These are phyloP conservation scores for Mizuhopecten yessoensis DNA, from an alignment of 1,140 invertebrate genomes.

Conservation along the genomic window DNA sequence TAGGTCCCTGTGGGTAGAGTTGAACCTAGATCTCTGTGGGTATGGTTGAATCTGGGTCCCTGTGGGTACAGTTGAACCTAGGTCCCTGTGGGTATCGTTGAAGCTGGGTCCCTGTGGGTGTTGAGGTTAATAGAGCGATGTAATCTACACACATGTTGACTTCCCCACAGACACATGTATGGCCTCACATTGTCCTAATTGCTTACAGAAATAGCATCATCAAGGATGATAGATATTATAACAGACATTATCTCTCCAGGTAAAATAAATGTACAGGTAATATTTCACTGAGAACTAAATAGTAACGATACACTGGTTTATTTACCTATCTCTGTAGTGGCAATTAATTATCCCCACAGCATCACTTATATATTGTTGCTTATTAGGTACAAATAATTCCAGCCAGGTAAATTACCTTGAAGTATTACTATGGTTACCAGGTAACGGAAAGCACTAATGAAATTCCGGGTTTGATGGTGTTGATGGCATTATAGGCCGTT, in stretches of 20 bases:
- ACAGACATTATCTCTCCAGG: background rate
- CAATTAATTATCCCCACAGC: background rate
- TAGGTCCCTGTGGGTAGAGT: background rate
- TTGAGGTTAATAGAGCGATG: background rate
- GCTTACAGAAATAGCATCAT: no score
- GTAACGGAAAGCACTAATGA: slow-evolving; percentile 4
- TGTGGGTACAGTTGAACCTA: background rate
- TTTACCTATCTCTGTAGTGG: background rate
- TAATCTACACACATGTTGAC: no score
- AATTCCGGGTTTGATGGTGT: slow-evolving; percentile 25
- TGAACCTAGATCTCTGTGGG: background rate
- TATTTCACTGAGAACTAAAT: background rate
- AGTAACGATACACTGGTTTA: background rate
- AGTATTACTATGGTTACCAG: slow-evolving; percentile 13
- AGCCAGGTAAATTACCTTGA: background rate
- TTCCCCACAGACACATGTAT: no score
- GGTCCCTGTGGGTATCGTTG: background rate
- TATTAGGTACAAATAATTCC: background rate
- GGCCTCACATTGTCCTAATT: no score
- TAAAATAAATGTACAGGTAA: background rate
- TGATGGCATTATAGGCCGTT: background rate
- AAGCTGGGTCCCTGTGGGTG: background rate
- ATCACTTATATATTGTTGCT: background rate
- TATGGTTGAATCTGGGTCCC: background rate
- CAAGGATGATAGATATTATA: background rate